Evolutionary conservation across 1,140 invertebrate genomes (phyloP).

Genomic region (Solen grandis): DNA sequence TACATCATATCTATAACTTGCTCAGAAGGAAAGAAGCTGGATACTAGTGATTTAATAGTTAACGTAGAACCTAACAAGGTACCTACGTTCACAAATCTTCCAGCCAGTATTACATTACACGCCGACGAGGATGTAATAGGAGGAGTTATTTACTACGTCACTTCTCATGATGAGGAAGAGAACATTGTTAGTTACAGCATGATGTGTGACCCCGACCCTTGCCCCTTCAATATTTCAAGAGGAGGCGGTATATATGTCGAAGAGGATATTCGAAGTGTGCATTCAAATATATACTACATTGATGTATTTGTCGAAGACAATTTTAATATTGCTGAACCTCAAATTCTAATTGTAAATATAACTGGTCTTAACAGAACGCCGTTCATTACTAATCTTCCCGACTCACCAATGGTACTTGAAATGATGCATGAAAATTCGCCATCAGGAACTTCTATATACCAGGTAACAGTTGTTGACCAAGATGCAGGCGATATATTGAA

Average conservation of each 20-base stretch:
- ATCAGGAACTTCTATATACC: constrained; percentile 20
- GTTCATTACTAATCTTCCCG: constrained; percentile 28
- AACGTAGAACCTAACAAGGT: constrained; percentile 38
- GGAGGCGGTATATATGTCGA: constrained; percentile 21
- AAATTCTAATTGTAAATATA: constrained; percentile 38
- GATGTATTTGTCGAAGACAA: constrained; percentile 18
- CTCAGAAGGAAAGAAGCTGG: constrained; percentile 12
- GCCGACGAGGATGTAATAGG: constrained; percentile 20
- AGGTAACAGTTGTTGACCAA: constrained; percentile 23
- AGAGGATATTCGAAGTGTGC: constrained; percentile 2
- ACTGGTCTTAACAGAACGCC: constrained; percentile 30
- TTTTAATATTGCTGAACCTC: constrained; percentile 19
- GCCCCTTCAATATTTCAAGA: constrained; percentile 37
- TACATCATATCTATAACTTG: constrained; percentile 23
- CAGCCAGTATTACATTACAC: background rate
- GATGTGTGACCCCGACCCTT: constrained; percentile 33
- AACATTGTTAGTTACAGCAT: constrained; percentile 18
- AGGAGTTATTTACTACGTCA: constrained; percentile 21
- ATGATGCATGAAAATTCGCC: constrained; percentile 23
- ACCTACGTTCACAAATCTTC: constrained; percentile 35
- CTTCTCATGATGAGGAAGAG: constrained; percentile 18
- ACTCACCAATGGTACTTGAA: background rate
- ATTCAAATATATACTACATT: constrained; percentile 28
- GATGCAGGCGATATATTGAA: constrained; percentile 14
- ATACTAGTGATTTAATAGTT: constrained; percentile 7